Base-by-base conservation (phyloP, 37 sponge, comb jelly and placozoan genomes). In the Cladorhizidae sp. region DNA sequence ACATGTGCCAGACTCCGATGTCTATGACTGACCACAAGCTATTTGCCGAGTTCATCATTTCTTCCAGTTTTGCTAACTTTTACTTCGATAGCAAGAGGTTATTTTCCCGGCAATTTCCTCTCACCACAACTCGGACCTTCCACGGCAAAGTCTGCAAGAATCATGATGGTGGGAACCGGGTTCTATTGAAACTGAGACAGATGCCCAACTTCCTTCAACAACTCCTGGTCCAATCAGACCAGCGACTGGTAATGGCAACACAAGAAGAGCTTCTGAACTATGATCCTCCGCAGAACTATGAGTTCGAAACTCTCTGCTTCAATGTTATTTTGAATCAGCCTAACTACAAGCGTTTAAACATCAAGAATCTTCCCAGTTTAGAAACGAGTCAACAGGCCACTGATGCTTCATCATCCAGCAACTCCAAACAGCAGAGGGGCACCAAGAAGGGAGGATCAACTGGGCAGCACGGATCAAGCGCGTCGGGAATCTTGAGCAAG, bases 11-110 rank as follows among this genome's bases (percentile, higher is more conserved):
- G 68, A 78, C 74, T 39, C 85, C 89, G 0, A 39, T 89, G 62
- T 23, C 56, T 6, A 55, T 83, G 67, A 40, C 15, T 23, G 85
- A 72, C 22, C 65, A 78, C 49, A 57, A 61, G 26, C 42, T 89
- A 8, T 75, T 89, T 57, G 78, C 84, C 21, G 89, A 89, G 67
- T 89, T 83, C 56, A 72, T 89, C 49, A 32, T 89, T 6, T 43
- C 89, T 28, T 78, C 75, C 11, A 49, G 75, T 22, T 89, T 72
- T 65, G 74, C 84, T 18, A 83, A 74, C 43, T 51, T 78, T 22
- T 31, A 72, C 56, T 67, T 74, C 2, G 85, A 84, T 20, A 54
- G 68, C 32, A 65, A 58, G 38, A 67, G 38, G 56, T 83, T 37
- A 56, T 29, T 89, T 14, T 43, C 67, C 29, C 73, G 57, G 38